Base-by-base conservation (phyloP, 2,797 vertebrate genomes). In the Cuculus canorus region DNA sequence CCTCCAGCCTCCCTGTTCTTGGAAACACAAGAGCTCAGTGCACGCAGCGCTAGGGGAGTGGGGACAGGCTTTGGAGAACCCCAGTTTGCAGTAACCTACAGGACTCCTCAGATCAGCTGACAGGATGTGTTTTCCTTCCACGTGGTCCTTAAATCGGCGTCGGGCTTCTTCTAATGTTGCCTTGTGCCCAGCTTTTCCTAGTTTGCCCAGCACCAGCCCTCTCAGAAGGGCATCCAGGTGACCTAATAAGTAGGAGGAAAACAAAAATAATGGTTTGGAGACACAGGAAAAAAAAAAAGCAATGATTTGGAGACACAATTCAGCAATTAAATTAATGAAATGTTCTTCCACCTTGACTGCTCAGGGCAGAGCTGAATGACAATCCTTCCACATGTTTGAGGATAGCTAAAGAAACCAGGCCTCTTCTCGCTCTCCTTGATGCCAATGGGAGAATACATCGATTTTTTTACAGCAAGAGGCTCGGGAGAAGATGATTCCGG, bases 151-250 rank as follows among this genome's bases (percentile, higher is more conserved):
- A 98, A 99, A 99, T 64, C 99, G 98, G 89, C 98, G 98, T 18
- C 99, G 98, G 22, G 99, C 99, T 98, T 99, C 99, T 77, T 99
- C 99, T 97, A 99, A 81, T 0, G 99, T 99, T 78, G 99, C 98
- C 93, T 99, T 99, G 98, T 99, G 99, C 88, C 99, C 99, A 4
- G 99, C 99, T 96, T 99, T 99, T 4, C 99, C 99, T 73, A 99
- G 97, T 93, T 99, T 99, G 24, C 99, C 99, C 95, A 99, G 95
- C 45, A 99, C 99, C 96, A 99, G 98, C 30, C 99, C 98, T 94
- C 99, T 98, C 72, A 99, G 93, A 79, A 99, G 98, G 33, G 99
- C 99, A 27, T 99, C 99, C 65, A 99, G 97, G 91, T 99, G 99
- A 82, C 99, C 99, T 99, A 76, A 43, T 75, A 41, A 56, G 47